Evolutionary conservation across 1,140 invertebrate species (phyloP), one percentile per base, ranked within the genome.

Genomic region (Octopus bimaculoides): DNA sequence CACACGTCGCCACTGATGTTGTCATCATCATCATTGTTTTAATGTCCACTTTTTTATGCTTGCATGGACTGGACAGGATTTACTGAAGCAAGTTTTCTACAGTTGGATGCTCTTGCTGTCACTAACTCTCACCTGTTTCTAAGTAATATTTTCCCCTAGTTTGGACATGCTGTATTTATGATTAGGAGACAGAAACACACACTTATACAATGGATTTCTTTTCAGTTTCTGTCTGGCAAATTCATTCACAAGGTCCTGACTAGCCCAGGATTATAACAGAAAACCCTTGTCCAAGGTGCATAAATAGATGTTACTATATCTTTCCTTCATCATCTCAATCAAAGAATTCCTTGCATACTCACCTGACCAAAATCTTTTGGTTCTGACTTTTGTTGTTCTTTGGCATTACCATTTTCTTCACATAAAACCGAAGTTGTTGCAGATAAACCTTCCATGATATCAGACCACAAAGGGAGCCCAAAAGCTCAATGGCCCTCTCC

Each of bases 361-460:
- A 90, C 94, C 87, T 95, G 96, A 41, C 26, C 26, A 41, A 41
- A 41, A 41, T 1, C 26, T 41, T 41, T 41, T 41, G 26, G 26
- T 41, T 41, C 26, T 41, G 26, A 41, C 26, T 2, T 85, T 97
- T 95, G 89, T 94, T 93, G 17, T 95, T 93, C 0, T 93, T 83
- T 5, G 93, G 92, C 66, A 91, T 91, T 6, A 93, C 92, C 82
- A 98, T 89, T 89, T 94, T 94, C 41, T 91, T 91, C 4, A 99
- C 90, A 89, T 97, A 97, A 83, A 93, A 92, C 81, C 94, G 94
- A 0, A 98, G 86, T 17, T 97, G 91, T 9, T 93, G 92, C 84
- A 96, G 93, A 84, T 98, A 98, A 41, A 95, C 93, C 85, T 94
- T 92, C 97, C 96, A 98, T 0, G 95, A 94, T 54, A 98, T 88